Percentiles rank a stretch among this genome's conserved stretches.
Evolutionary conservation across 35 echinoderm and acorn worm genomes (phyloP).

Genomic region (Heliocidaris tuberculata): DNA sequence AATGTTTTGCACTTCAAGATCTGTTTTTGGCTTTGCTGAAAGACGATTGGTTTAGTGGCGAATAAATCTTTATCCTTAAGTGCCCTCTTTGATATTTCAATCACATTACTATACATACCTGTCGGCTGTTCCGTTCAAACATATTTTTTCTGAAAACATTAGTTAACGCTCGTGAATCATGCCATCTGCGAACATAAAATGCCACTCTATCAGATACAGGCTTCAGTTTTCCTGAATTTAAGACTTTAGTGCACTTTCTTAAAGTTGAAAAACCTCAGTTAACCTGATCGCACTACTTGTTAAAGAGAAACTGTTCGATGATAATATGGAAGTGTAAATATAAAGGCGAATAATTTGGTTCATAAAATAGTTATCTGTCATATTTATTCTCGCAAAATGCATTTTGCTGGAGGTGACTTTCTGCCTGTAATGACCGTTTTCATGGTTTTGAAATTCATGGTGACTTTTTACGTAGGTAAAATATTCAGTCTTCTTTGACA

Average conservation of each 20-base stretch:
- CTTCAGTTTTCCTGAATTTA: neutral
- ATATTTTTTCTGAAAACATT: neutral
- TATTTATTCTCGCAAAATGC: too few relatives aligned
- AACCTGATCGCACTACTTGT: neutral
- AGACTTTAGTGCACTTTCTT: neutral
- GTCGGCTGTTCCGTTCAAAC: neutral
- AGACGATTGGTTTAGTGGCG: slow-evolving; percentile 1
- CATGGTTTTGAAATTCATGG: too few relatives aligned
- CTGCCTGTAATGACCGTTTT: too few relatives aligned
- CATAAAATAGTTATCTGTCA: too few relatives aligned
- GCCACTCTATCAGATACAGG: neutral
- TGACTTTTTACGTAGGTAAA: too few relatives aligned
- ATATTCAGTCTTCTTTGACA: neutral
- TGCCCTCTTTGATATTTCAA: neutral
- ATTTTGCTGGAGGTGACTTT: too few relatives aligned
- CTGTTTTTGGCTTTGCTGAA: neutral
- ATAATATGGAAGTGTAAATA: too few relatives aligned
- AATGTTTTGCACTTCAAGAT: neutral
- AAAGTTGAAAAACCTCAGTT: neutral
- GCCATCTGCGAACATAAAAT: neutral
- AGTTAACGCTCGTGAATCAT: neutral
- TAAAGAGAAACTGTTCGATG: too few relatives aligned
- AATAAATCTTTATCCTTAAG: neutral
- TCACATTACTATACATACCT: neutral
- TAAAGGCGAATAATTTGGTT: too few relatives aligned